Evolutionary conservation across 2,888 invertebrate genomes (phyloP).

Genomic region (Tenthredo distinguenda): DNA sequence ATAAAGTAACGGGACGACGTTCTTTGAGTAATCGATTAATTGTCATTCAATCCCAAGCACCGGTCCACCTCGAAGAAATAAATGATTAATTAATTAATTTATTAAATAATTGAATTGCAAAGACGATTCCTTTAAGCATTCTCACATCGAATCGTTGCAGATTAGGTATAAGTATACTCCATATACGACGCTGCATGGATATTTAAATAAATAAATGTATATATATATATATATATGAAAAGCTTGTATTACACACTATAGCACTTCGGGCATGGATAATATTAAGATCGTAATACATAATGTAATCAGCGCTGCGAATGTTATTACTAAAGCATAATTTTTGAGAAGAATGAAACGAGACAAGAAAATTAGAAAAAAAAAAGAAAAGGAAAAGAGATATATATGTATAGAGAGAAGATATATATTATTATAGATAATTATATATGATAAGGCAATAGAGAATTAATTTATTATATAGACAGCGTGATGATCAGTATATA

Average conservation of each 20-base stretch:
- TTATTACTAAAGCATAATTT: background rate
- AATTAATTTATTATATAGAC: conserved; percentile 2
- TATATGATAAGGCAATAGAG: background rate
- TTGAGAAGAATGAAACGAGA: background rate
- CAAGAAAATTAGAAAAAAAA: background rate
- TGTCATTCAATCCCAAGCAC: conserved; percentile 25
- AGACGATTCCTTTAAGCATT: background rate
- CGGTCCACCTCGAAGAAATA: background rate
- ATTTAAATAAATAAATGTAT: background rate
- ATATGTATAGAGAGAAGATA: background rate
- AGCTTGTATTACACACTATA: background rate
- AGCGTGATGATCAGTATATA: background rate
- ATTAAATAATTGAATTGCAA: background rate
- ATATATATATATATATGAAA: background rate
- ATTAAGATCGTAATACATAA: background rate
- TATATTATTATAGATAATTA: background rate
- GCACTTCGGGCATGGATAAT: background rate
- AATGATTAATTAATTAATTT: background rate
- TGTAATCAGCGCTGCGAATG: background rate
- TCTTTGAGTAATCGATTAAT: background rate
- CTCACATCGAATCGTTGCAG: background rate
- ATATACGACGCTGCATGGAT: background rate
- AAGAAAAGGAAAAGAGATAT: background rate
- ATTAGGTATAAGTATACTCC: background rate
- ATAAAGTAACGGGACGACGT: background rate